Base-by-base conservation (phyloP, 2,113 vertebrate genomes). In the Cyprinodon variegatus region DNA sequence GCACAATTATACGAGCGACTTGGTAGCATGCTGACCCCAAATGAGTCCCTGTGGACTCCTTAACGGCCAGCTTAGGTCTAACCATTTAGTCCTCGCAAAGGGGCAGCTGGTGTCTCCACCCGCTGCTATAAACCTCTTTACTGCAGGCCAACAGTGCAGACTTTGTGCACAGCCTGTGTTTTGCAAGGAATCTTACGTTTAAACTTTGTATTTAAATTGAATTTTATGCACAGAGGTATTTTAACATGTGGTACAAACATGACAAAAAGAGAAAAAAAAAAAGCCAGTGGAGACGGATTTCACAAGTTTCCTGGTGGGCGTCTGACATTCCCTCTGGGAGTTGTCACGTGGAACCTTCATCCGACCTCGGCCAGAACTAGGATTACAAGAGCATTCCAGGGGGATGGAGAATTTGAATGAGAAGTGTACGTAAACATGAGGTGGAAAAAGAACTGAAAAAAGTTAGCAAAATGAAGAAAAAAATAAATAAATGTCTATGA, bases 311-410 rank as follows among this genome's bases (percentile, higher is more conserved):
- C 87, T 80, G 83, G 75, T 70, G 62, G 66, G 74, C 75, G 68
- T 72, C 72, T 79, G 86, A 90, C 83, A 90, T 86, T 83, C 86
- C 90, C 91, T 75, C 29, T 84, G 92, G 90, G 91, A 84, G 10
- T 75, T 89, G 89, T 88, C 84, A 76, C 74, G 14, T 63, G 61
- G 72, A 76, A 86, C 82, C 83, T 92, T 88, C 37, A 20, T 11
- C 41, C 29, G 8, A 38, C 37, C 68, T 78, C 83, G 73, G 74
- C 69, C 66, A 57, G 68, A 78, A 78, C 72, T 66, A 70, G 40
- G 50, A 76, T 66, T 68, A 78, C 76, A 81, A 39, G 61, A 83
- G 83, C 64, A 66, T 70, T 88, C 79, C 50, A 72, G 68, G 46
- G 20, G 17, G 43, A 63, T n/a, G 12, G 3, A 37, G 14, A 48